Evolutionary conservation across 1,140 invertebrate species (phyloP).

Genomic region (Conus betulinus): DNA sequence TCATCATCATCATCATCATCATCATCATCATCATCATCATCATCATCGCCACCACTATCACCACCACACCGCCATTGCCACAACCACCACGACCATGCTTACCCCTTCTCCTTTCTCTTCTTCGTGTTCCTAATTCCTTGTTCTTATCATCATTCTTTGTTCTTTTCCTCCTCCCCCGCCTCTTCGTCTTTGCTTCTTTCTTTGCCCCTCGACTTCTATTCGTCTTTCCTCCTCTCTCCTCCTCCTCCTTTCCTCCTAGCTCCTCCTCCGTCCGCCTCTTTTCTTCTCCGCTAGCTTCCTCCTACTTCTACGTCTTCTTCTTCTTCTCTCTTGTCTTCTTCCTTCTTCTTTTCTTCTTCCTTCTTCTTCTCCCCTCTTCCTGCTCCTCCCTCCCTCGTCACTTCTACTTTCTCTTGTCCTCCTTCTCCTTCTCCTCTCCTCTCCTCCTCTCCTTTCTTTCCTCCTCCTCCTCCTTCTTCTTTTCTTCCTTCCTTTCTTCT

Average conservation of each 20-base stretch:
- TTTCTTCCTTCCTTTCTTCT: background rate
- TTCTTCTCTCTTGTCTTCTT: background rate
- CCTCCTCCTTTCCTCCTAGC: background rate
- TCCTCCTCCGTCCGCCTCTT: background rate
- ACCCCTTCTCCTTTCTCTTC: too few species aligned
- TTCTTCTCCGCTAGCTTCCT: background rate
- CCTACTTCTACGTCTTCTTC: background rate
- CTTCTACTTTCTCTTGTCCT: background rate
- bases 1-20: too few species aligned
- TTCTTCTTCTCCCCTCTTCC: background rate
- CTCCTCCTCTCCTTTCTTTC: background rate
- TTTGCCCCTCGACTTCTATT: too few species aligned
- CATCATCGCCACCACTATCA: too few species aligned
- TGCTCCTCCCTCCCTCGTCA: too few species aligned
- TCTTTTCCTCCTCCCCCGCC: too few species aligned
- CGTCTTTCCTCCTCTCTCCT: background rate
- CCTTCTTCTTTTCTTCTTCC: background rate
- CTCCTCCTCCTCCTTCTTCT: background rate
- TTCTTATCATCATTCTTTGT: too few species aligned
- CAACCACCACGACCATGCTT: too few species aligned
- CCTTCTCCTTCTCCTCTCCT: background rate
- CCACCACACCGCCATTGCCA: too few species aligned
- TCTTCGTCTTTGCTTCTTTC: too few species aligned
- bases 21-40: too few species aligned
- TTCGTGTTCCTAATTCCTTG: too few species aligned